Evolutionary conservation across 2,113 vertebrate species (phyloP).

Genomic region (Dipodomys spectabilis): DNA sequence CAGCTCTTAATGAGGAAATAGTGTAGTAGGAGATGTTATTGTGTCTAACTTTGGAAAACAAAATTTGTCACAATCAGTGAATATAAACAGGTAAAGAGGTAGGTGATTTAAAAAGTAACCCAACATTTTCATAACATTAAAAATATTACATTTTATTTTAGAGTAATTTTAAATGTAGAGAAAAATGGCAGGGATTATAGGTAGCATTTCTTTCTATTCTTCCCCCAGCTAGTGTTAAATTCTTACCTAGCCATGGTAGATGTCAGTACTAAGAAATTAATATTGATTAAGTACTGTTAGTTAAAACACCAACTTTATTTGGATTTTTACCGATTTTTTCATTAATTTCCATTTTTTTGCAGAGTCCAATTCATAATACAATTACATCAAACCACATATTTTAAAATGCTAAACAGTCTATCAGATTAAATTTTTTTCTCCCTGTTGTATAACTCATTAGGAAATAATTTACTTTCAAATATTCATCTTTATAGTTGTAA

Average conservation of each 20-base stretch:
- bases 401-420: background rate
- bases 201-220: background rate
- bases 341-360: background rate
- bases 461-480: constrained; percentile 44
- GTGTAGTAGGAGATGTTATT: background rate
- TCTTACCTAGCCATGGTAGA: background rate
- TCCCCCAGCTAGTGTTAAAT: background rate
- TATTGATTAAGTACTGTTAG: background rate
- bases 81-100: background rate
- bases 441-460: constrained; percentile 17
- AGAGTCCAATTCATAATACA: background rate
- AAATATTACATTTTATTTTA: background rate
- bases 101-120: background rate
- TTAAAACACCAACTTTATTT: background rate
- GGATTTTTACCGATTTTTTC: constrained; percentile 19
- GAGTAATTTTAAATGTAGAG: constrained; percentile 18
- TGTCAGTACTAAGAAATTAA: constrained; percentile 2
- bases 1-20: background rate
- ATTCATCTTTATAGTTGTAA: constrained; percentile 22
- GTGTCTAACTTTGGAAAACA: background rate
- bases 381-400: background rate
- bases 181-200: background rate
- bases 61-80: constrained; percentile 7
- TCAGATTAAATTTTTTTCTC: background rate
- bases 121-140: background rate